Evolutionary conservation across 2,113 vertebrate species (phyloP).

Genomic region (Dolichotis patagonum): DNA sequence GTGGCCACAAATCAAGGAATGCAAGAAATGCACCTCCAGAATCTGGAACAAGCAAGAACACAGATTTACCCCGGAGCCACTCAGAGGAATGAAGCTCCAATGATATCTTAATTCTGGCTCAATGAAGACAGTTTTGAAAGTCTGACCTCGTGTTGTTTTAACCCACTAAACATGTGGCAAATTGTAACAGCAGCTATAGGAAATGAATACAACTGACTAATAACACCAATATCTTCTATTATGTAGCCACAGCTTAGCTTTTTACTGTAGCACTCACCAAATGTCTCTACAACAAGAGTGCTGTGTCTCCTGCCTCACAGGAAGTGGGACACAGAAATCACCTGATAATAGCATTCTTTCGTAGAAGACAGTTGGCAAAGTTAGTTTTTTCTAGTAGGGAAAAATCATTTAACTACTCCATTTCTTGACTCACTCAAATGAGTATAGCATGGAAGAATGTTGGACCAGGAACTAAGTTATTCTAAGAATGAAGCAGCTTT

Average conservation of each 20-base stretch:
- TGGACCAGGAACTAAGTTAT: slow-evolving; percentile 4
- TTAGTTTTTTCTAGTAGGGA: neutral
- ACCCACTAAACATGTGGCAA: neutral
- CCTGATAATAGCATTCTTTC: neutral
- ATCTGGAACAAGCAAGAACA: neutral
- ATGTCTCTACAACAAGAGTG: neutral
- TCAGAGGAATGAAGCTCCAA: neutral
- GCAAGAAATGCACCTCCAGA: neutral
- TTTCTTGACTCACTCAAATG: slow-evolving; percentile 33
- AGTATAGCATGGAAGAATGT: slow-evolving; percentile 33
- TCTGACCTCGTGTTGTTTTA: neutral
- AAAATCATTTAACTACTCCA: slow-evolving; percentile 33
- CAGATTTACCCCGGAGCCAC: neutral
- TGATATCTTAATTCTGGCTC: neutral
- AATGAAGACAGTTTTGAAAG: neutral
- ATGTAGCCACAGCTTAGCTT: neutral
- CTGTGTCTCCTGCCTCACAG: neutral
- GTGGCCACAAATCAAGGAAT: neutral
- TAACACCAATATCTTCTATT: neutral
- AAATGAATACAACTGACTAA: neutral
- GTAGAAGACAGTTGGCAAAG: neutral
- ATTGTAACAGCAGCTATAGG: neutral
- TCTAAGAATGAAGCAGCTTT: slow-evolving; percentile 1
- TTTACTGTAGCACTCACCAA: neutral
- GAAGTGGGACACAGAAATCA: neutral